Conservation (phyloP, 92 coral and sea anemone genomes). For the Palythoa heliodiscus region DNA sequence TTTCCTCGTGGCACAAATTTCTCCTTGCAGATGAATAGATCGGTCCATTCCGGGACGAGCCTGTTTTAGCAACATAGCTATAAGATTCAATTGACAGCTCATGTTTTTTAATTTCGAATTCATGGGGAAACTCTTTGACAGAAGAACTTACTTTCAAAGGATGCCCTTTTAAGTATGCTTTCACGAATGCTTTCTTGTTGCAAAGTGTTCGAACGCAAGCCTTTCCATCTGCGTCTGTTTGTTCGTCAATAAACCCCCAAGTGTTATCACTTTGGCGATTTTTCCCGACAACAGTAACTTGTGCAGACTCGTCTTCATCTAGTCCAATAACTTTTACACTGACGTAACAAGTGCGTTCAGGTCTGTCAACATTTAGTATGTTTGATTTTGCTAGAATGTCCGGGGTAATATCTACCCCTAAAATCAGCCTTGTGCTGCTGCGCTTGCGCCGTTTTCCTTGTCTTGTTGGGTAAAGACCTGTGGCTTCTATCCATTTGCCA, state of each 20-base stretch:
- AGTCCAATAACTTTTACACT: background rate
- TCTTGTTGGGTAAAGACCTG: background rate
- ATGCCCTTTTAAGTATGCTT: background rate
- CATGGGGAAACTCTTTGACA: background rate
- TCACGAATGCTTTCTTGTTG: background rate
- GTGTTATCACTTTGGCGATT: background rate
- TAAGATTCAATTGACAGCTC: background rate
- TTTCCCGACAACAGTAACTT: background rate
- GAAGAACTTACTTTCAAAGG: background rate
- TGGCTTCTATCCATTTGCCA: conserved; percentile 50
- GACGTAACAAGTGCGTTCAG: background rate
- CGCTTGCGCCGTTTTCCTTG: background rate
- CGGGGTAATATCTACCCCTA: background rate
- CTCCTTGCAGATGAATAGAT: background rate
- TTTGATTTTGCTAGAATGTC: conserved; percentile 4
- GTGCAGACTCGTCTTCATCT: background rate
- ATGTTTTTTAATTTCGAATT: background rate
- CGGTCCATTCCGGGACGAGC: background rate
- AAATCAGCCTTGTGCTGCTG: background rate
- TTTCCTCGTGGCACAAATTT: background rate
- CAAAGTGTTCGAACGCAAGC: background rate
- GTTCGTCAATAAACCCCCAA: background rate
- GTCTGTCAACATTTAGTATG: background rate
- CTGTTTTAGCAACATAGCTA: background rate
- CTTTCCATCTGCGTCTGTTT: background rate